Evolutionary conservation across 2,797 vertebrate species (phyloP).

Genomic region (Takifugu rubripes): DNA sequence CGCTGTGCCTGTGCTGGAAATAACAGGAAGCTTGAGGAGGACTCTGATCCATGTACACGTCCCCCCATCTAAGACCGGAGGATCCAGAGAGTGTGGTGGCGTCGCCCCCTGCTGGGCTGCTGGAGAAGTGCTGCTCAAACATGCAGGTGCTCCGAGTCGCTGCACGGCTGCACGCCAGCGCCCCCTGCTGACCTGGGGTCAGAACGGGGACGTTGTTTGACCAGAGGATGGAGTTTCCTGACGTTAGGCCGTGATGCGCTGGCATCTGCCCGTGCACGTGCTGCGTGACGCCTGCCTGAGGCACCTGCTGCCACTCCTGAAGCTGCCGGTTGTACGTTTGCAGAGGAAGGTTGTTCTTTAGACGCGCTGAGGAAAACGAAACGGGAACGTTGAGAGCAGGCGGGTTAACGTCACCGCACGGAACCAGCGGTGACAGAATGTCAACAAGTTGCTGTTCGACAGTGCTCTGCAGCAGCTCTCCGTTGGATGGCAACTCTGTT

Average conservation of each 20-base stretch:
- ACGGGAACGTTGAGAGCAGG: conserved; percentile 11
- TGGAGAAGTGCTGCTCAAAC: conserved; percentile 53
- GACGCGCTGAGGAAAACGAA: conserved; percentile 23
- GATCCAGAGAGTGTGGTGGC: conserved; percentile 19
- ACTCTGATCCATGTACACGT: conserved; percentile 39
- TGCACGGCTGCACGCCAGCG: conserved; percentile 22
- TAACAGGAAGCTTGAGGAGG: conserved; percentile 61
- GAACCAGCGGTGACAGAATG: conserved; percentile 45
- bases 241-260: conserved; percentile 24
- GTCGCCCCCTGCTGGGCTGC: conserved; percentile 29
- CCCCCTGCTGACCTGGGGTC: conserved; percentile 47
- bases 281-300: conserved; percentile 24
- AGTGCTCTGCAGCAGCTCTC: conserved; percentile 33
- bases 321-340: conserved; percentile 16
- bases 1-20: conserved; percentile 58
- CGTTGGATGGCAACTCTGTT: conserved; percentile 13
- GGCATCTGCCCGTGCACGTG: conserved; percentile 34
- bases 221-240: conserved; percentile 32
- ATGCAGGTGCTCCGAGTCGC: conserved; percentile 66
- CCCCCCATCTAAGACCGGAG: conserved; percentile 13
- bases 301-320: conserved; percentile 49
- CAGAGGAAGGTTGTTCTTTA: conserved; percentile 27
- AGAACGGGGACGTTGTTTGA: conserved; percentile 19
- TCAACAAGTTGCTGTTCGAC: conserved; percentile 19
- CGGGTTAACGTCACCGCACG: conserved; percentile 40